Evolutionary conservation across 1,140 invertebrate species (phyloP), one percentile per base, ranked within the genome.

Genomic region (Stegodyphus dumicola): DNA sequence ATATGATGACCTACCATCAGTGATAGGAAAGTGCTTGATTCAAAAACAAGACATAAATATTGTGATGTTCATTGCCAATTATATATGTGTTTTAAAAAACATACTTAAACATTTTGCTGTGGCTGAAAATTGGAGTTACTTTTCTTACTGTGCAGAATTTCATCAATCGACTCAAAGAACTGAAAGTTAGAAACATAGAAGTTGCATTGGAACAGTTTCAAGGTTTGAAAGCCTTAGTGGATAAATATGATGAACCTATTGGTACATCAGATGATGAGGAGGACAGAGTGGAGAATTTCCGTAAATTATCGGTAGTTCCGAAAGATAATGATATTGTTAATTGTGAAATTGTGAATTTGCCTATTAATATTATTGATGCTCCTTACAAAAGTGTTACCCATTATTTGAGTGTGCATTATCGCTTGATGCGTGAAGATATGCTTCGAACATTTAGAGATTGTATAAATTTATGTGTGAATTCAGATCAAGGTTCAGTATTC

Each of bases 391-490:
- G 54, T 78, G 76, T 85, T 11, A 53, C 71, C 7, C 83, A 85
- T 5, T 85, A 85, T 65, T 51, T 85, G 4, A 70, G 54, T 60
- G 76, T 85, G 65, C 76, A 77, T 64, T 85, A 75, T 78, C 74
- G 75, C 9, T 60, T 85, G 10, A 85, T 73, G 67, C 51, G 83
- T 18, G 83, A 77, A 65, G 83, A 85, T 65, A 85, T 85, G 83
- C 10, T 85, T 15, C 75, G 83, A 4, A 64, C 53, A 51, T 77
- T 85, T 48, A 49, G 83, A 51, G 76, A 71, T 17, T 76, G 70
- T 66, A 64, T 83, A 64, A n/a, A 13, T 15, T 49, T 53, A 7
- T 48, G 18, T 17, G 51, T 75, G 17, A 7, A 67, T 7, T 7
- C 7, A 7, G 11, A 2, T 67, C 7, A n/a, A 17, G 7, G 2